Evolutionary conservation across 2,888 invertebrate genomes (phyloP), one percentile per base, ranked within the genome.

Genomic region (Clivina fossor): DNA sequence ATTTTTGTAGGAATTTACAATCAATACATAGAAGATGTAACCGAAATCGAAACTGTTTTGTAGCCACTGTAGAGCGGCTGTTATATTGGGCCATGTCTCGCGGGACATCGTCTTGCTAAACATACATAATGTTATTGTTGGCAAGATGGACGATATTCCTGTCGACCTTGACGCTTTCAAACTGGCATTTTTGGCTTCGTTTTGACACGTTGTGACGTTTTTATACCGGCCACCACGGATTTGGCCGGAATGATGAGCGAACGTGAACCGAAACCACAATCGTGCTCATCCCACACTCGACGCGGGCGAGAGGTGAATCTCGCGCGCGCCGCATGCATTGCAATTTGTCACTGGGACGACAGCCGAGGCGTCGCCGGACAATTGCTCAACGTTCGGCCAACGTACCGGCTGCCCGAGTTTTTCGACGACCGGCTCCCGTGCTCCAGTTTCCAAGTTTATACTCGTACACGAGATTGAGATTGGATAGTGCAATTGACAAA

Each of bases 81-180:
- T 50, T 50, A 50, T 40, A 30, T 20, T 44, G 19, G 53, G 28
- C 37, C 35, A 11, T 3, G 18, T 53, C 53, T 37, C 53, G 11
- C n/a, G 53, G 43, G 53, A 37, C 37, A 13, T 24, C 53, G 43
- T 37, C 53, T 53, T 44, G 35, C 53, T 53, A 53, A 53, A 53
- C 53, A 53, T 53, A 53, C 53, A 53, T 53, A 53, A 53, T 53
- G 53, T 53, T 44, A 53, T 53, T 53, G 53, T 53, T 44, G 32
- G 53, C 26, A n/a, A 13, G 22, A 8, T 13, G 2, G 22, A 20
- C 35, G 9, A 20, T 22, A 30, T 30, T 37, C 37, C 5, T 20
- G 20, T 30, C 49, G 53, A 53, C 53, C 53, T 53, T 53, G 53
- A 44, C 44, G 51, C 20, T 53, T 53, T 51, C 40, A 38, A 28